Base-by-base conservation (phyloP, 2,797 vertebrate species). In the Eleutherodactylus coqui region DNA sequence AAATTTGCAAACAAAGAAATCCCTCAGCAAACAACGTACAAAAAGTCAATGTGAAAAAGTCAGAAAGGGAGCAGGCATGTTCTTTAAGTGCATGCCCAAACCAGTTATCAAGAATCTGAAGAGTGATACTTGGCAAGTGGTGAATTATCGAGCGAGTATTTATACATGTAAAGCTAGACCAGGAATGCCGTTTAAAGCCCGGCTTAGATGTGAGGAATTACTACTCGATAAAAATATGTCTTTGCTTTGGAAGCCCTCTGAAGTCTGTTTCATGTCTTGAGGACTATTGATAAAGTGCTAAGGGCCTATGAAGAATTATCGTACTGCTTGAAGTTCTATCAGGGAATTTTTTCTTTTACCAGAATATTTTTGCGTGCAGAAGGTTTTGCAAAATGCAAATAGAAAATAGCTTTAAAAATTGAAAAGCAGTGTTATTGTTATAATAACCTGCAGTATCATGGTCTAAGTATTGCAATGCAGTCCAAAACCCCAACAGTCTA, bases 121-220 rank as follows among this genome's bases (percentile, higher is more conserved):
- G 29, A 53, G 47, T n/a, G 72, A 82, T 53, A 82, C 41, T 82
- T 82, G 47, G 62, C 62, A 79, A 41, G 29, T 36, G 79, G 51
- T 32, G 62, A 82, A 82, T 51, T 49, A 82, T 70, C 4, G 19
- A n/a, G 64, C 32, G 36, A 72, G 79, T 72, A 82, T 82, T 70
- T 72, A 51, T 72, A 72, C 14, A 51, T 41, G 79, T 82, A 72
- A 82, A 69, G 64, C 8, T 45, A 82, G 79, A 55, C 34, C 16
- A 14, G 32, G 45, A 70, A 70, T 21, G 47, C 1, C 6, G 34
- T 69, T 32, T 51, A 38, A n/a, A 47, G 62, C 64, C 10, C 34
- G 24, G 64, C 64, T 70, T 41, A 69, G 32, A 82, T 70, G 47
- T 55, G 64, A 82, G 53, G 32, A 72, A 70, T 53, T 82, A 53